Conservation (phyloP, 2,888 invertebrate species). For the Eupithecia vulgata region DNA sequence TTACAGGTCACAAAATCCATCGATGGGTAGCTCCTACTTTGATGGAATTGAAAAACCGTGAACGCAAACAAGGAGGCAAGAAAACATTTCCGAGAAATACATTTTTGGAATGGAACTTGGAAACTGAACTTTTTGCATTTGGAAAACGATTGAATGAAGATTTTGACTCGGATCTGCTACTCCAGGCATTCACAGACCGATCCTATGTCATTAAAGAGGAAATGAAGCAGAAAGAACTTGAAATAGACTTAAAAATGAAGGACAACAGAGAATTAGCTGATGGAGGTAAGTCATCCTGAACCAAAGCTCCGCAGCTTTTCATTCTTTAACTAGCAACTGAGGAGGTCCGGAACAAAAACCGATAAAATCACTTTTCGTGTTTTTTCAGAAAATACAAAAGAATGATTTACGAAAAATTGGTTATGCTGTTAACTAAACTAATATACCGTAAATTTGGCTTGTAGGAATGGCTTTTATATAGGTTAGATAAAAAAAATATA, state of each 20-base stretch:
- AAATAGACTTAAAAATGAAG: conserved; percentile 86
- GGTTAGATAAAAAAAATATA: too few species aligned
- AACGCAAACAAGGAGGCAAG: conserved; percentile 84
- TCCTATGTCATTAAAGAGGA: conserved; percentile 90
- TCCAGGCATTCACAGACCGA: conserved; percentile 90
- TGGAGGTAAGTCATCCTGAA: conserved; percentile 74
- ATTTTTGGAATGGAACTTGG: conserved; percentile 94
- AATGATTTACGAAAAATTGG: too few species aligned
- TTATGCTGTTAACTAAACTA: too few species aligned
- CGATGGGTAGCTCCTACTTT: conserved; percentile 89
- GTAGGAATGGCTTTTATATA: too few species aligned
- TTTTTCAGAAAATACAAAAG: too few species aligned
- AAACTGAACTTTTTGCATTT: conserved; percentile 94
- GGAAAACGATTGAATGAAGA: conserved; percentile 93
- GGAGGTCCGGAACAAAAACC: too few species aligned
- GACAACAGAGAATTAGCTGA: conserved; percentile 88
- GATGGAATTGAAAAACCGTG: conserved; percentile 84
- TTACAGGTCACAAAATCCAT: conserved; percentile 71
- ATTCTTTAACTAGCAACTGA: too few species aligned
- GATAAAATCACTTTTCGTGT: too few species aligned
- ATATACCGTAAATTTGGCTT: too few species aligned
- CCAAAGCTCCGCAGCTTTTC: background rate
- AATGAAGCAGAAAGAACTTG: conserved; percentile 87
- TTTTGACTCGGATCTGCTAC: conserved; percentile 88
- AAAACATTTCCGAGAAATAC: conserved; percentile 80